These are phyloP conservation scores for Mesocentrotus franciscanus DNA, from an alignment of 53 echinoderm and acorn worm species.

Conservation along the genomic window DNA sequence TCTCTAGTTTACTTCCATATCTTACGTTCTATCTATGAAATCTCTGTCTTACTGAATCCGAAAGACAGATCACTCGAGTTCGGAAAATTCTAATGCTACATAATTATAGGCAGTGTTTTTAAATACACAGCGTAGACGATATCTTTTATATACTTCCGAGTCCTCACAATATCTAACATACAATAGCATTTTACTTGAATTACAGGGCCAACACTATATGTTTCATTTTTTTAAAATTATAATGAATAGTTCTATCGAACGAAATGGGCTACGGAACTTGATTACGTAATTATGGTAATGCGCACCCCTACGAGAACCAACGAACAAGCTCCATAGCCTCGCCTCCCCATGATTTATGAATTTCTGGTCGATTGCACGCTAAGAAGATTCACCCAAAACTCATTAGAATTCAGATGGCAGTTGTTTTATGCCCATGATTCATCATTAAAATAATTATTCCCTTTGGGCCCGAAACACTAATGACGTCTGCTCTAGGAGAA, in stretches of 20 bases:
- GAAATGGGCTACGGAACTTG: neutral
- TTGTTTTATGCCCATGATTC: slow-evolving; percentile 16
- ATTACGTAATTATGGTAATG: neutral
- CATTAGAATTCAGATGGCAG: neutral
- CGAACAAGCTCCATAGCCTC: neutral
- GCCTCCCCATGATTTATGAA: neutral
- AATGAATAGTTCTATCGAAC: too few relatives aligned
- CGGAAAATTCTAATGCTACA: too few relatives aligned
- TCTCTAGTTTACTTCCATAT: neutral
- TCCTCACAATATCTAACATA: too few relatives aligned
- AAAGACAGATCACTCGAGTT: too few relatives aligned
- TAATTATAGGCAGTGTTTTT: too few relatives aligned
- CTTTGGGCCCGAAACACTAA: neutral
- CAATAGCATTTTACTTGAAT: too few relatives aligned
- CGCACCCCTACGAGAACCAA: neutral
- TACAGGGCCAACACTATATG: too few relatives aligned
- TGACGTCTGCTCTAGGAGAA: neutral
- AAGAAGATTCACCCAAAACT: neutral
- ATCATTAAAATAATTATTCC: slow-evolving; percentile 8
- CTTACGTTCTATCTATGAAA: too few relatives aligned
- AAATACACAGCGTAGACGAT: too few relatives aligned
- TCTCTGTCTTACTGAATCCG: neutral
- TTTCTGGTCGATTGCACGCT: neutral
- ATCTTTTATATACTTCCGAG: too few relatives aligned
- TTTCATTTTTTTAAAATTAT: too few relatives aligned